Percentiles rank a stretch among this genome's conserved stretches.
phyloP scores from a whole-genome alignment of 2,888 invertebrate genomes.

The Allygus modestus region DNA sequence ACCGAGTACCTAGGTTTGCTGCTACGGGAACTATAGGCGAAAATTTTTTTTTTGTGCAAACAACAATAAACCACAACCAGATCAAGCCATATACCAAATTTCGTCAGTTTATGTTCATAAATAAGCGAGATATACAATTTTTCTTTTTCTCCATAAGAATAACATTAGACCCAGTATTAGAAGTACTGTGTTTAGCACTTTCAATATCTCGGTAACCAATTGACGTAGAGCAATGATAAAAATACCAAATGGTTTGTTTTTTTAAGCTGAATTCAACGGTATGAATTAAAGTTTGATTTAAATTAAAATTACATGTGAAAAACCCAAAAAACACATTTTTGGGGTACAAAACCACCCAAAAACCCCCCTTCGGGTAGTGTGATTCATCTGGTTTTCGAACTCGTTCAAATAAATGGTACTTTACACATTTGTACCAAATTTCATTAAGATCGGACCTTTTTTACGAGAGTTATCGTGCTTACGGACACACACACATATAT shows the following conservation, averaged over 20 bases:
- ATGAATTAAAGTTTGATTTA: not conserved
- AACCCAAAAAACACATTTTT: not conserved
- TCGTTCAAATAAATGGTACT: not conserved
- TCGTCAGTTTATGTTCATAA: not conserved
- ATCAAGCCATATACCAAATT: not conserved
- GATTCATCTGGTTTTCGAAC: not conserved
- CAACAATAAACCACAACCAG: not conserved
- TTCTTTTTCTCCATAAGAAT: not conserved
- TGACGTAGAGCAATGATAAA: not conserved
- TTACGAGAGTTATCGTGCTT: not conserved
- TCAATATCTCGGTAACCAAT: constrained; percentile 1
- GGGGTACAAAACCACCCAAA: not conserved
- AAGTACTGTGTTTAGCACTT: not conserved
- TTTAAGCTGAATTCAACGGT: not conserved
- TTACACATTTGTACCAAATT: not conserved
- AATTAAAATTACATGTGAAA: not conserved
- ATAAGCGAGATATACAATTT: not conserved
- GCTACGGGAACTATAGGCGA: too few species aligned
- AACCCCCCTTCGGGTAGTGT: not conserved
- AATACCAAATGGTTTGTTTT: not conserved
- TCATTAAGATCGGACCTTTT: not conserved
- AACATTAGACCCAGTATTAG: not conserved
- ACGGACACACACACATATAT: not conserved
- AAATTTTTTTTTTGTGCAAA: too few species aligned
- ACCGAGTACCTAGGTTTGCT: not conserved